Base-by-base conservation (phyloP, 2,888 invertebrate genomes). In the Sussaba pulchella region DNA sequence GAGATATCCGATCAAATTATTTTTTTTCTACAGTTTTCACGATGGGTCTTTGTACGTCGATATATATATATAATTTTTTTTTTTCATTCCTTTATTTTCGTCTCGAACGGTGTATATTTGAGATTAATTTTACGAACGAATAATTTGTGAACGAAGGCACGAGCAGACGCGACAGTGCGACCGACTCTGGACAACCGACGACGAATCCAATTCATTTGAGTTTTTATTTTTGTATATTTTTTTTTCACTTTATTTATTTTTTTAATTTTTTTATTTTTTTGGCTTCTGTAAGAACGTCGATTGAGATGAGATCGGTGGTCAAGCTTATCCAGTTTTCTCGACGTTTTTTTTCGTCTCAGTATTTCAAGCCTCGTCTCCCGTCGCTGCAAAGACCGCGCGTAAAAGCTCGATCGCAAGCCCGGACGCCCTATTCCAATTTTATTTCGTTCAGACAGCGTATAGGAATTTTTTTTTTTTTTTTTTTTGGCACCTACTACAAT, bases 401-500 rank as follows among this genome's bases (percentile, higher is more conserved):
- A 64, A n/a, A 19, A n/a, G 47, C 47, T 50, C 47, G 47, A 26
- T n/a, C 66, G 12, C 39, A 39, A 24, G 54, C 61, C 24, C 47
- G 50, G 21, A 36, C 17, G 31, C 39, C 19, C 39, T 21, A 21
- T 36, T 39, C 21, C 12, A 0, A 57, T 57, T 31, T 57, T 31
- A 36, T 76, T 66, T 54, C 24, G 61, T 80, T n/a, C 57, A 69
- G 69, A 67, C 63, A 83, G 72, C 67, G 50, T 76, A 69, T 82
- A 81, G 69, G 82, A 81, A 85, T 85, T n/a, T n/a, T n/a, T n/a
- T n/a, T n/a, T n/a, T n/a, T n/a, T n/a, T n/a, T n/a, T n/a, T n/a
- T n/a, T n/a, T n/a, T 85, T 84, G 86, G 85, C 86, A 86, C 85
- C 86, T 84, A 82, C 75, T 57, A 71, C 71, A 63, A 52, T 59